Conservation (phyloP, 2,888 invertebrate genomes). For the Trimorus sp. region DNA sequence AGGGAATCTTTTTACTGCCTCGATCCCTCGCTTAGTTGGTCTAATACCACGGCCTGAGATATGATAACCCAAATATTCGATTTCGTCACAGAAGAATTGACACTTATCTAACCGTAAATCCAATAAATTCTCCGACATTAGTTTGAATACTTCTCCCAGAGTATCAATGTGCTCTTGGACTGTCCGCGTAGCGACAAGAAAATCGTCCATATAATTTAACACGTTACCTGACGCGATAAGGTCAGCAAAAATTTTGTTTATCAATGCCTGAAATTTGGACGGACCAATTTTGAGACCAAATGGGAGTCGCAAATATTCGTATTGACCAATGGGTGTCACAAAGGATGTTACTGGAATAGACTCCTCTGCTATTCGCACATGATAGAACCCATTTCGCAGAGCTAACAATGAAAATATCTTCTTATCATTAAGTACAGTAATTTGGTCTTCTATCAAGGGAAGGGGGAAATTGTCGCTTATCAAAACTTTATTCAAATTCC, state of each 20-base stretch:
- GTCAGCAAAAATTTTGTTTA: constrained; percentile 22
- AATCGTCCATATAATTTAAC: constrained; percentile 6
- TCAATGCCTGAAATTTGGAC: constrained; percentile 20
- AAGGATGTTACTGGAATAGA: constrained; percentile 33
- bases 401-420: constrained; percentile 23
- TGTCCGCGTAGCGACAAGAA: background rate
- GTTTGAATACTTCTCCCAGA: background rate
- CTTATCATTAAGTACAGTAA: background rate
- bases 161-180: constrained; percentile 2
- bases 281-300: constrained; percentile 40
- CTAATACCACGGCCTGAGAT: background rate
- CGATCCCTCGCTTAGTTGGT: background rate
- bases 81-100: background rate
- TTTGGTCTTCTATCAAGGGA: constrained; percentile 38
- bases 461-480: constrained; percentile 32
- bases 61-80: constrained; percentile 6
- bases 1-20: constrained; percentile 2
- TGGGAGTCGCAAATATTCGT: constrained; percentile 25
- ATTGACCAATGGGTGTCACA: constrained; percentile 32
- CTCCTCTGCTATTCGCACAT: constrained; percentile 23
- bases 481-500: constrained; percentile 25
- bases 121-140: background rate
- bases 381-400: constrained; percentile 34
- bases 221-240: constrained; percentile 8
- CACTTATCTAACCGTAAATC: constrained; percentile 11